Conservation (phyloP, 2,113 vertebrate species). For the Thalassarche chlororhynchos region DNA sequence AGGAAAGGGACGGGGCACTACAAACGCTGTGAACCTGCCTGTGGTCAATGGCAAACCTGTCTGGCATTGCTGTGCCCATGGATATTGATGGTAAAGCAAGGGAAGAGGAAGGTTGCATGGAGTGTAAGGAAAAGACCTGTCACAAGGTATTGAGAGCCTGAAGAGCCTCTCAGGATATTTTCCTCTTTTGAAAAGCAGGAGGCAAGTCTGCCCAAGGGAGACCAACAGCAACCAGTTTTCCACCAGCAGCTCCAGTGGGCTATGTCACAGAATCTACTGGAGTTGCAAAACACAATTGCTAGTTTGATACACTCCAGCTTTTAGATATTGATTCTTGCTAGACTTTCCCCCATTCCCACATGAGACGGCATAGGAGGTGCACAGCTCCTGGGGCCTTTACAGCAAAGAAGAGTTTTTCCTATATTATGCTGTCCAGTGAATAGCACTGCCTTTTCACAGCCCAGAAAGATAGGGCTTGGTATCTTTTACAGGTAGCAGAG, state of each 20-base stretch:
- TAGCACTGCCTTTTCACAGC: not conserved
- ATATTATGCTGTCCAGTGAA: not conserved
- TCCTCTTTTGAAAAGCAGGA: not conserved
- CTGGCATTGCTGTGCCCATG: not conserved
- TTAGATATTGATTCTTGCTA: not conserved
- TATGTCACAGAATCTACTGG: not conserved
- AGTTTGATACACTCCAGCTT: not conserved
- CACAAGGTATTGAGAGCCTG: not conserved
- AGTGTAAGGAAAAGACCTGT: not conserved
- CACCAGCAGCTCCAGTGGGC: not conserved
- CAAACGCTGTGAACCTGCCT: not conserved
- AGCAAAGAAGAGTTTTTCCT: not conserved
- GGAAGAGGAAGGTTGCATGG: not conserved
- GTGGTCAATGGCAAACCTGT: not conserved
- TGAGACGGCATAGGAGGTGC: fast-evolving
- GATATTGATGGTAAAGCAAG: not conserved
- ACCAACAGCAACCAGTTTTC: not conserved
- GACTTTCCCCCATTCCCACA: not conserved
- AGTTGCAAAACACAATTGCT: not conserved
- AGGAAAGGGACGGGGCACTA: not conserved
- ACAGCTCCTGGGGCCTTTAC: not conserved
- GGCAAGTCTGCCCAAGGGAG: not conserved
- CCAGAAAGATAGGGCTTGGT: not conserved
- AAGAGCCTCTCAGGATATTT: not conserved
- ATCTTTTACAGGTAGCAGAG: not conserved